Percentiles rank a stretch among this genome's conserved stretches.
Conservation (phyloP, 2,797 vertebrate genomes). For the Molossus molossus region DNA sequence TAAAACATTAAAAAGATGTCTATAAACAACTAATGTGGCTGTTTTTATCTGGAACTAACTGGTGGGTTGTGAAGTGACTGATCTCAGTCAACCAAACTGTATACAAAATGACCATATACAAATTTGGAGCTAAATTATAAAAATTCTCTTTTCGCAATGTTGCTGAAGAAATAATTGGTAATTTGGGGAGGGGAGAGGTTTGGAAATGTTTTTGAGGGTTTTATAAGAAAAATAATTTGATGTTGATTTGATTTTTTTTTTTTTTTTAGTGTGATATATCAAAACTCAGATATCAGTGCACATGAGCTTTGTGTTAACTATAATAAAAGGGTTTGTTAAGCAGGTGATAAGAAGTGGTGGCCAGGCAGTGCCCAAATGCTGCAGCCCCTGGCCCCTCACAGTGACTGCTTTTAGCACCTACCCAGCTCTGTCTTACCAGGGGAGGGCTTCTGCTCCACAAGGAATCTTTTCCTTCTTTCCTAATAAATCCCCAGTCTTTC, state of each 20-base stretch:
- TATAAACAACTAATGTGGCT: conserved; percentile 74
- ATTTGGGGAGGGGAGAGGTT: not conserved
- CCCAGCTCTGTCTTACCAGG: not conserved
- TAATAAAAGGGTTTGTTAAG: not conserved
- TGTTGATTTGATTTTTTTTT: not conserved
- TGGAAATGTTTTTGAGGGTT: not conserved
- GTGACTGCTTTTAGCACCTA: not conserved
- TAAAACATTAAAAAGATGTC: conserved; percentile 85
- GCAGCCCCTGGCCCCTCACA: not conserved
- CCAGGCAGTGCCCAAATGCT: not conserved
- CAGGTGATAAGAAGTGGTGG: not conserved
- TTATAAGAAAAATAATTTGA: conserved; percentile 21
- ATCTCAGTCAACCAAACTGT: not conserved
- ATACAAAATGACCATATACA: not conserved
- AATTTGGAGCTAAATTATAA: conserved; percentile 31
- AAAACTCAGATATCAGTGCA: not conserved
- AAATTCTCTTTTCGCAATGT: not conserved
- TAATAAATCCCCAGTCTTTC: not conserved
- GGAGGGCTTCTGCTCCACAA: not conserved
- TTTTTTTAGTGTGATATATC: not conserved
- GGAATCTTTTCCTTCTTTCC: not conserved
- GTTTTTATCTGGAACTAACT: conserved; percentile 67
- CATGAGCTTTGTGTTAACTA: not conserved
- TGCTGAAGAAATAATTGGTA: not conserved
- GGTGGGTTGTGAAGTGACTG: conserved; percentile 31